Base-by-base conservation (phyloP, 92 coral and sea anemone species). In the Paramuricea clavata region DNA sequence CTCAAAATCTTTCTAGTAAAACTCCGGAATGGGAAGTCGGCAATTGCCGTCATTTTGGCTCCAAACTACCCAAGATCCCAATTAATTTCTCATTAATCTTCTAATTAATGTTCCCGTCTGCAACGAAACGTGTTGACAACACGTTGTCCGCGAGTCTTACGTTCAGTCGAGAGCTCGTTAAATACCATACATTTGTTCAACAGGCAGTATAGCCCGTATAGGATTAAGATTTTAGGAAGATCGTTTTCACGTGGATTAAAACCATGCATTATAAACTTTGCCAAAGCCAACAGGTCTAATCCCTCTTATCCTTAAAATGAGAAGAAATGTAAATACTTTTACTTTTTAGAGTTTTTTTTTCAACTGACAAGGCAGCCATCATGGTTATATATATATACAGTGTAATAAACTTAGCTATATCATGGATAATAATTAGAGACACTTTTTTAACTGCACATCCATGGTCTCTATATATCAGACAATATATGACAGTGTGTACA, bases 41-140 rank as follows among this genome's bases (percentile, higher is more conserved):
- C 11, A 47, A 6, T 1, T 8, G 19, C 25, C 1, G 62, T 15
- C 76, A 70, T 25, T n/a, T 70, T 3, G 36, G 10, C 43, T 67
- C 76, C 47, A 21, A 34, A 0, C 21, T 12, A 39, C 44, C 33
- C 76, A 17, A 21, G 41, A 34, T 34, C 49, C 34, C 79, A 43
- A 73, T 73, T 73, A 73, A 22, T 22, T 54, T 36, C 47, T 49
- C 49, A 49, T 76, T 49, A 54, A 49, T 76, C 49, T 54, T 36
- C 47, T 49, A 76, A 49, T 76, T 49, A 31, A 49, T 52, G 64
- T 52, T 54, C 22, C 28, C 36, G 43, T 57, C 25, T 33, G 30
- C 30, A 50, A 22, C 65, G 42, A 23, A 76, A 31, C 22, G 27
- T 54, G 82, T 76, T 50, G 43, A 76, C 82, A 76, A 54, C 69